These are phyloP conservation scores for Pseudococcus viburni DNA, from an alignment of 2,888 invertebrate genomes.

Conservation along the genomic window DNA sequence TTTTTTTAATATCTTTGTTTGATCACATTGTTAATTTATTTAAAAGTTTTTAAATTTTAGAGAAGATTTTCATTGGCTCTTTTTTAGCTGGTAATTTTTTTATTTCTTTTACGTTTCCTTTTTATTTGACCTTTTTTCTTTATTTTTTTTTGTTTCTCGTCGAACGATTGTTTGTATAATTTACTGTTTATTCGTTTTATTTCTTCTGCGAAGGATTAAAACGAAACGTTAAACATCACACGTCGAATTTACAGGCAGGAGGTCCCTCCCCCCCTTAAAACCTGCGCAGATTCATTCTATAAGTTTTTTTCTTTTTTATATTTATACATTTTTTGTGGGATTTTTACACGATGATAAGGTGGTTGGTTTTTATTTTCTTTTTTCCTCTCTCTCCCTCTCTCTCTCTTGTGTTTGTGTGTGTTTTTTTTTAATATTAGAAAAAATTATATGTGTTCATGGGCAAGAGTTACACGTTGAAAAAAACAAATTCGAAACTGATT, in stretches of 20 bases:
- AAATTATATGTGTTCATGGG: conserved; percentile 46
- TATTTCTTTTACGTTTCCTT: conserved; percentile 57
- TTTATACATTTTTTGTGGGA: conserved; percentile 45
- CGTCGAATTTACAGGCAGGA: conserved; percentile 47
- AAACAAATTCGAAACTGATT: neutral
- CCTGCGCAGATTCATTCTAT: conserved; percentile 29
- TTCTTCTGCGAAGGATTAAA: conserved; percentile 8
- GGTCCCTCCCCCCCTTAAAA: conserved; percentile 3
- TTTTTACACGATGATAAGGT: conserved; percentile 33
- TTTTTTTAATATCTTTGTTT: conserved; percentile 53
- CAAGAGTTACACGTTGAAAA: conserved; percentile 1
- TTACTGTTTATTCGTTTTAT: conserved; percentile 32
- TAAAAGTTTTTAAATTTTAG: conserved; percentile 57
- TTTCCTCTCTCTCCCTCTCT: neutral
- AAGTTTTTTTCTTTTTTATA: conserved; percentile 10
- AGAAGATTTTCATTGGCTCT: conserved; percentile 49
- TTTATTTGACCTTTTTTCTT: conserved; percentile 39
- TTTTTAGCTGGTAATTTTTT: conserved; percentile 60
- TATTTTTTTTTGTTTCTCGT: conserved; percentile 30
- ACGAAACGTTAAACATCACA: conserved; percentile 50
- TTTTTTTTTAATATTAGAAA: neutral
- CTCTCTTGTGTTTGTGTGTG: conserved; percentile 3
- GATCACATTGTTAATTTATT: conserved; percentile 61
- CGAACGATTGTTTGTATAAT: conserved; percentile 45
- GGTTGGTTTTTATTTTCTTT: conserved; percentile 38